Evolutionary conservation across 1,140 invertebrate genomes (phyloP).

Genomic region (Camponotus floridanus): DNA sequence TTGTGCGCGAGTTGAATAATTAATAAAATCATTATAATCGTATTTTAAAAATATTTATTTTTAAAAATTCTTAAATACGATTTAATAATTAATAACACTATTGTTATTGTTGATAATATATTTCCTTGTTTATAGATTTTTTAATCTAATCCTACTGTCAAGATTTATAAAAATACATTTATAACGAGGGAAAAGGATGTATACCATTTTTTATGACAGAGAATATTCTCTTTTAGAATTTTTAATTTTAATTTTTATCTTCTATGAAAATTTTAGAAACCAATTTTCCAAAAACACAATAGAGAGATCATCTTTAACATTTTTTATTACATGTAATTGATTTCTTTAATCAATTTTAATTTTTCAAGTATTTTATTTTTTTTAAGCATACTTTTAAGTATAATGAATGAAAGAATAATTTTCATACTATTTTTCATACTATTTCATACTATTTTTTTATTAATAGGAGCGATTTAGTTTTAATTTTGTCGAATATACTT

Average conservation of each 20-base stretch:
- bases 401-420: neutral
- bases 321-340: neutral
- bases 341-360: neutral
- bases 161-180: constrained; percentile 9
- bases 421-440: neutral
- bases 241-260: neutral
- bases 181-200: neutral
- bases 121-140: neutral
- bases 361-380: neutral
- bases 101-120: neutral
- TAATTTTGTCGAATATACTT: neutral
- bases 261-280: neutral
- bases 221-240: neutral
- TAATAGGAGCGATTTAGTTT: neutral
- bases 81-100: constrained; percentile 6
- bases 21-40: constrained; percentile 42
- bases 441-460: neutral
- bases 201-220: neutral
- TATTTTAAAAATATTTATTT: constrained; percentile 24
- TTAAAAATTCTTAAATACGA: neutral
- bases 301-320: too few relatives aligned
- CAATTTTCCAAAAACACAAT: neutral
- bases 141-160: neutral
- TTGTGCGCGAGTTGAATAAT: neutral
- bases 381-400: neutral